Percentiles rank a stretch among this genome's conserved stretches.
Conservation (phyloP, 2,888 invertebrate genomes). For the Strigamia transsilvanica region DNA sequence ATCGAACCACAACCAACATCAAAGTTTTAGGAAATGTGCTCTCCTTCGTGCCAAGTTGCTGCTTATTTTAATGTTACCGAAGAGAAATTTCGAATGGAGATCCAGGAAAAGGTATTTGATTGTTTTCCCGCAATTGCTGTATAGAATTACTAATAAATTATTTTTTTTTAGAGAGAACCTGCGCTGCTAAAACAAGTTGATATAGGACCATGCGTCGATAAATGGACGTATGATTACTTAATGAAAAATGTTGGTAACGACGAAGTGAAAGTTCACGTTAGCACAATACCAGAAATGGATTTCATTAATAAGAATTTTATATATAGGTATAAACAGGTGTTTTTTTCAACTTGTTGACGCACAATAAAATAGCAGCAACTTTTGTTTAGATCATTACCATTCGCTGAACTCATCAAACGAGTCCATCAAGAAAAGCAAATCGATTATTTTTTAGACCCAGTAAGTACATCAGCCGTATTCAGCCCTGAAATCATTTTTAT, state of each 20-base stretch:
- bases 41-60: neutral
- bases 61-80: neutral
- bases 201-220: conserved; percentile 65
- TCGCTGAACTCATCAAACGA: conserved; percentile 64
- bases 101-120: neutral
- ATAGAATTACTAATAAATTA: neutral
- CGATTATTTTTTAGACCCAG: conserved; percentile 62
- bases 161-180: conserved; percentile 60
- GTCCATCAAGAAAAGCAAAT: conserved; percentile 61
- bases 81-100: neutral
- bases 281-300: conserved; percentile 65
- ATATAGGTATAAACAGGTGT: conserved; percentile 63
- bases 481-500: neutral
- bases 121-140: neutral
- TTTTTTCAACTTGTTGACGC: neutral
- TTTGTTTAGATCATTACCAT: conserved; percentile 63
- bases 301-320: conserved; percentile 68
- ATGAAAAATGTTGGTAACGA: conserved; percentile 62
- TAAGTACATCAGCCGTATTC: neutral
- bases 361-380: neutral
- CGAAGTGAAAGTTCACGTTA: conserved; percentile 67
- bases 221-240: conserved; percentile 67
- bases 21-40: neutral
- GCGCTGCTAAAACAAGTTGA: conserved; percentile 65
- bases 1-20: too few relatives aligned